Evolutionary conservation across 2,888 invertebrate species (phyloP), one percentile per base, ranked within the genome.

Genomic region (Dryocosmus kuriphilus): DNA sequence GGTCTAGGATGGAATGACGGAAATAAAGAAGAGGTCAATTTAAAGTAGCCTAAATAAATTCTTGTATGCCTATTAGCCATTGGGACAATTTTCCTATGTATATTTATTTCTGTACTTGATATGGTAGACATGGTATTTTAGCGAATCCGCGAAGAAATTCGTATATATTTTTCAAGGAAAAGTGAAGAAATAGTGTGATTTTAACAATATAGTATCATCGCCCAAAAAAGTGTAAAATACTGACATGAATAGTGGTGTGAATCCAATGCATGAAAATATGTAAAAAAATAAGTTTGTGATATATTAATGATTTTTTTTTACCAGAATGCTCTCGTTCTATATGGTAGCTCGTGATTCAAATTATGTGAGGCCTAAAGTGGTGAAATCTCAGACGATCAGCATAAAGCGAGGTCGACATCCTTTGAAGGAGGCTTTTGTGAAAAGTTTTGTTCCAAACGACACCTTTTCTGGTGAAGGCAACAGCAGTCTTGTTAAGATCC

Each of bases 371-470:
- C 97, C 97, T 0, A 90, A 90, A 0, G 89, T 97, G 16, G 93
- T 94, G 0, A 90, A 92, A 1, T 93, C 93, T 19, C 93, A 93
- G 83, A 85, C 93, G 38, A 93, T 96, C 79, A 92, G 93, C 78
- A 94, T 96, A 79, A 92, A 92, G 82, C 93, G 93, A 75, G 96
- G 97, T 5, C 93, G 95, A 73, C 98, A 98, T 89, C 96, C 97
- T 0, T 92, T 98, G 38, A 94, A 96, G 85, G 95, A 96, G 84
- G 85, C 92, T 82, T 88, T 94, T 41, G 94, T 94, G 32, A 92
- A 94, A 76, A 93, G 93, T 82, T 96, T 95, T 89, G 95, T 97
- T 4, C 93, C 96, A 0, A 98, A 98, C 89, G 94, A 96, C 87
- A 93, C 94, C 9, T 89, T 91, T 78, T 95, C 95, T 76, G 94